Base-by-base conservation (phyloP, 1,140 invertebrate species). In the Heliothis subflexa region DNA sequence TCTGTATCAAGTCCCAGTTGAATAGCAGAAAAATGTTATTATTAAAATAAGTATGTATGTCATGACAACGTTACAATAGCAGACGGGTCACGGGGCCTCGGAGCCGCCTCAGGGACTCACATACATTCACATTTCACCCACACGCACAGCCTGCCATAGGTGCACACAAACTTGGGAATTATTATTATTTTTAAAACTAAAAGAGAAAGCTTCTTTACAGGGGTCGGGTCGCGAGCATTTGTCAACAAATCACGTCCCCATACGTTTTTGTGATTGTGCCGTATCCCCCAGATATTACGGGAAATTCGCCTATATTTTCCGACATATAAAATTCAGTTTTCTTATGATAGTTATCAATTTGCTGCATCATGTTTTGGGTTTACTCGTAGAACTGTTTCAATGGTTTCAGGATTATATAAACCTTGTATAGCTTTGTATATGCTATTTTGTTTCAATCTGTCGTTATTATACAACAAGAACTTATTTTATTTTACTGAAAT, bases 241-340 rank as follows among this genome's bases (percentile, higher is more conserved):
- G 86, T 88, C 89, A 89, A 85, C 86, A 83, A 89, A 90, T 90
- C 89, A 90, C 86, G 86, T 88, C 79, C 83, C 81, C 81, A 80
- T 86, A 83, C 79, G 80, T 86, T 86, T 84, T 87, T 87, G 81
- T 85, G 85, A 85, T 71, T 55, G 68, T 71, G 2, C 3, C 9
- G 14, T 40, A 40, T 11, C 14, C 25, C 49, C 9, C 25, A 40
- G 33, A 40, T 40, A 11, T 71, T 14, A 55, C 52, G 28, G 66
- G 50, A 70, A 70, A 70, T 52, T 70, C 18, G 33, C 25, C 66
- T 50, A 52, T 70, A 47, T 18, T 47, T 66, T 18, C 62, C 45
- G 10, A 11, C 14, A 66, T 12, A 21, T 64, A 66, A 18, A 66
- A 47, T 21, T 21, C 3, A 12, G 21, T 50, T 52, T 70, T 52